Evolutionary conservation across 2,113 vertebrate genomes (phyloP).

Genomic region (Brachypteracias leptosomus): DNA sequence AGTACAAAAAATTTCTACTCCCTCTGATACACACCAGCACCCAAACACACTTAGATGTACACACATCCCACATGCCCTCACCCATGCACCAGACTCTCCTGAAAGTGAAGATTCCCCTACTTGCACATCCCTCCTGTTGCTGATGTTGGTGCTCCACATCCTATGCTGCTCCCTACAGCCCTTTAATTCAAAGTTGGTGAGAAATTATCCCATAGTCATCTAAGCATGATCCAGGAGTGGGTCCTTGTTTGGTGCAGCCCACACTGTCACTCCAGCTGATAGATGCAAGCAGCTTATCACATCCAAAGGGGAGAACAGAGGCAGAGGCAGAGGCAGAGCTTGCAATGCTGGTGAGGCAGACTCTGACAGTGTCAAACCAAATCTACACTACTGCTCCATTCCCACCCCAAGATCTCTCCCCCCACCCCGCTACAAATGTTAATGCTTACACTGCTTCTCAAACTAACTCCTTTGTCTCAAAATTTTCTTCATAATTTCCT

Average conservation of each 20-base stretch:
- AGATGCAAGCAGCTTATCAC: neutral
- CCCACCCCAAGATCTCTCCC: too few species aligned
- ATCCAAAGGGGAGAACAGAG: neutral
- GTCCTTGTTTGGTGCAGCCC: neutral
- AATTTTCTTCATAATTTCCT: too few species aligned
- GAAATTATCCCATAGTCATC: neutral
- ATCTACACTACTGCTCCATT: too few species aligned
- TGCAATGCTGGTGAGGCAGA: too few species aligned
- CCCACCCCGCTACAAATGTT: too few species aligned
- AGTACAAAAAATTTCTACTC: neutral
- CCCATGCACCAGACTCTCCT: neutral
- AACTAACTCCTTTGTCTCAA: too few species aligned
- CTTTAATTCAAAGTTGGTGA: neutral
- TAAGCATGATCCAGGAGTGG: neutral
- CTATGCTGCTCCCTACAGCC: neutral
- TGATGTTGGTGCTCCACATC: neutral
- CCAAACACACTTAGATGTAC: neutral
- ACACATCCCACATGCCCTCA: neutral
- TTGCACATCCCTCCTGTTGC: neutral
- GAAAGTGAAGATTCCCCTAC: neutral
- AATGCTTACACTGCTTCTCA: too few species aligned
- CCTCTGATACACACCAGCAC: neutral
- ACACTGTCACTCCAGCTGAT: neutral
- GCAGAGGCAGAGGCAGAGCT: neutral
- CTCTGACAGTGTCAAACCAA: too few species aligned